These are phyloP conservation scores for Xiphias gladius DNA, from an alignment of 2,113 vertebrate species.

Conservation along the genomic window DNA sequence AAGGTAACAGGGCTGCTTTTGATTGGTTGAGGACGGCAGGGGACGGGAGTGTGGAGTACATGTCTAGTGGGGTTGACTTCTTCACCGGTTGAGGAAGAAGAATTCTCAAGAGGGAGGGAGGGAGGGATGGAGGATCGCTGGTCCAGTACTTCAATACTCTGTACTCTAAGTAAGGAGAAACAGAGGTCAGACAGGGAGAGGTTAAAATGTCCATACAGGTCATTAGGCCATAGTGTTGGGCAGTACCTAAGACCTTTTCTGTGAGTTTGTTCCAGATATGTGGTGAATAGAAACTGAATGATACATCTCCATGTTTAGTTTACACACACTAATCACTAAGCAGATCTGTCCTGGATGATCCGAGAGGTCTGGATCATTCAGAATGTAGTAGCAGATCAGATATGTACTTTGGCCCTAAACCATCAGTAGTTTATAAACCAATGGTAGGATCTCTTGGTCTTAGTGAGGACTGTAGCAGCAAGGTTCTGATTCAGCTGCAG, in stretches of 20 bases:
- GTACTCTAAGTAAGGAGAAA: slow-evolving; percentile 54
- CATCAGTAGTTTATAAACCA: neutral
- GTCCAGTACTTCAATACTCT: slow-evolving; percentile 61
- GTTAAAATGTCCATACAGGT: neutral
- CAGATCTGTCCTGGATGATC: neutral
- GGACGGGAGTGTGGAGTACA: slow-evolving; percentile 70
- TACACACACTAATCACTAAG: neutral
- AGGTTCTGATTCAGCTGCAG: no score
- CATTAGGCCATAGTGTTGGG: neutral
- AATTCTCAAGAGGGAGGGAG: slow-evolving; percentile 57
- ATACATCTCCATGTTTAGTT: neutral
- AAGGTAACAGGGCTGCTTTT: slow-evolving; percentile 58
- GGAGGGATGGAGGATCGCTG: slow-evolving; percentile 38
- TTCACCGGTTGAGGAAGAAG: slow-evolving; percentile 22
- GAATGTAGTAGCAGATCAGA: neutral
- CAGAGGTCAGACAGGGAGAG: neutral
- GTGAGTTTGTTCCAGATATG: neutral
- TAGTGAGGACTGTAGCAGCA: no score
- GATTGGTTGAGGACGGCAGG: slow-evolving; percentile 79
- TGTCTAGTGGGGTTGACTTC: slow-evolving; percentile 63
- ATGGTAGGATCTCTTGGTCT: neutral
- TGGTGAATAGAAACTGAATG: neutral
- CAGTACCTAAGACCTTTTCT: neutral
- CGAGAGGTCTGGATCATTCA: neutral
- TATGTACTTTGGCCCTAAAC: neutral